phyloP scores from a whole-genome alignment of 2,888 invertebrate genomes.

The Subacronicta megacephala region DNA sequence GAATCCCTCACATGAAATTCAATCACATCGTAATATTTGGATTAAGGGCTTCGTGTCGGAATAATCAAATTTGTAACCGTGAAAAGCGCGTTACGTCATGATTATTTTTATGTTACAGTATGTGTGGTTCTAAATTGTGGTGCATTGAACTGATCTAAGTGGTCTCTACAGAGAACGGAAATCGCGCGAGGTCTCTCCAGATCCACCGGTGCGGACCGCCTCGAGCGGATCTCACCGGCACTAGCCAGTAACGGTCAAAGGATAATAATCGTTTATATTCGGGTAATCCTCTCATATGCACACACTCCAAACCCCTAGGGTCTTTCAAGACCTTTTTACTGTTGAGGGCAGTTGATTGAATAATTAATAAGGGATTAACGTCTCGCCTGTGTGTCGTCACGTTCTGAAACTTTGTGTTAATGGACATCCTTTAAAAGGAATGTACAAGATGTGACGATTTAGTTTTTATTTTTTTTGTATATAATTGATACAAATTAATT shows the following conservation, averaged over 20 bases:
- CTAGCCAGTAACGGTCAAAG: slow-evolving; percentile 60
- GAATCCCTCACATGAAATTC: slow-evolving; percentile 43
- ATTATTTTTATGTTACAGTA: slow-evolving; percentile 22
- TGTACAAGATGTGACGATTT: not conserved
- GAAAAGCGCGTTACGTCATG: slow-evolving; percentile 3
- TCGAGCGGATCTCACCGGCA: slow-evolving; percentile 72
- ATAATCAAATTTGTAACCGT: slow-evolving; percentile 18
- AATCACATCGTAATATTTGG: slow-evolving; percentile 35
- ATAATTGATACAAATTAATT: too few relatives aligned
- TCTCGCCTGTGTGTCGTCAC: slow-evolving; percentile 9
- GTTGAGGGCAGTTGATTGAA: slow-evolving; percentile 28
- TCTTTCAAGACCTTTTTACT: slow-evolving; percentile 37
- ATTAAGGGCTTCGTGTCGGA: slow-evolving; percentile 17
- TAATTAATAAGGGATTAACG: slow-evolving; percentile 37
- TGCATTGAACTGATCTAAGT: slow-evolving; percentile 74
- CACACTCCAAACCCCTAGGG: slow-evolving; percentile 23
- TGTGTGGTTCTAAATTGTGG: slow-evolving; percentile 50
- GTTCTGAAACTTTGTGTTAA: slow-evolving; percentile 12
- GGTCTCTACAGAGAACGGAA: slow-evolving; percentile 69
- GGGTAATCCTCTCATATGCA: slow-evolving; percentile 40
- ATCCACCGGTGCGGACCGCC: slow-evolving; percentile 66
- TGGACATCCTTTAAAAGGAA: slow-evolving; percentile 1
- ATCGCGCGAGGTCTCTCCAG: slow-evolving; percentile 61
- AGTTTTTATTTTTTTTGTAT: too few relatives aligned
- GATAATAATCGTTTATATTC: slow-evolving; percentile 53